Percentiles rank a stretch among this genome's conserved stretches.
Evolutionary conservation across 2,113 vertebrate genomes (phyloP).

Genomic region (Dicaeum eximium): DNA sequence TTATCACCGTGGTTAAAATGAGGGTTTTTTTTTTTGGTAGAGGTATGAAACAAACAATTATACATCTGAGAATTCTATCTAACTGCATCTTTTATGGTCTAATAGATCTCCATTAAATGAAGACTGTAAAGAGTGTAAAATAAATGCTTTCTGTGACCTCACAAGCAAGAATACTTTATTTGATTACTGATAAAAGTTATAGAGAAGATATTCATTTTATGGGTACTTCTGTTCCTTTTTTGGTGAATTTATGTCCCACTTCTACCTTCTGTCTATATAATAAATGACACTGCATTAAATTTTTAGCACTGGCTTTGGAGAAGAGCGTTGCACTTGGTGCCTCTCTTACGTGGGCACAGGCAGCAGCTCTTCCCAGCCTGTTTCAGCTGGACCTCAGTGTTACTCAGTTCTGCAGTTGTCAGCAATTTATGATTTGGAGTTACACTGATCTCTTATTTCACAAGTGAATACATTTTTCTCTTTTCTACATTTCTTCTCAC

Average conservation of each 20-base stretch:
- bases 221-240: not conserved
- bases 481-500: not conserved
- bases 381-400: not conserved
- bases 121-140: not conserved
- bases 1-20: not conserved
- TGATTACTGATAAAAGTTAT: not conserved
- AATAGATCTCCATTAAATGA: not conserved
- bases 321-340: not conserved
- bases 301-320: not conserved
- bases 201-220: not conserved
- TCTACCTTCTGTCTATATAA: not conserved
- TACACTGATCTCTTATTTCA: not conserved
- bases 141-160: not conserved
- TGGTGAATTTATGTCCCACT: slow-evolving; percentile 9
- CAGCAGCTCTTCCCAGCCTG: not conserved
- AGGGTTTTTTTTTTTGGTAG: not conserved
- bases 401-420: not conserved
- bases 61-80: not conserved
- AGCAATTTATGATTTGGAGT: not conserved
- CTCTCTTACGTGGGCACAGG: not conserved
- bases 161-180: not conserved
- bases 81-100: not conserved
- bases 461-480: not conserved
- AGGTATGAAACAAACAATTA: not conserved
- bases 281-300: not conserved